These are phyloP conservation scores for Crocodylus rhombifer DNA, from an alignment of 2,797 vertebrate species.

Conservation along the genomic window DNA sequence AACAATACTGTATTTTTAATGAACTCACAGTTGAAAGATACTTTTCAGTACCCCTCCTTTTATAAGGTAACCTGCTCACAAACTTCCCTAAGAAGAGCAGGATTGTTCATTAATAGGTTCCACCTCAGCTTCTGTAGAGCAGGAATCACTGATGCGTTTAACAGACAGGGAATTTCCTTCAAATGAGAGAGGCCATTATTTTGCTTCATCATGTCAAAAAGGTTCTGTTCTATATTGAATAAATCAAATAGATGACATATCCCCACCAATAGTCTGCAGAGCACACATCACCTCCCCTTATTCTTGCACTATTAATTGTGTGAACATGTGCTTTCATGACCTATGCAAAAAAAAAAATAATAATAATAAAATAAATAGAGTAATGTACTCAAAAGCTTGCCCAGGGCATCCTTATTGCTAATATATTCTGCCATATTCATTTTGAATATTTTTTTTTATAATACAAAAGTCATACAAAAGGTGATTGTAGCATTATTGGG, in stretches of 20 bases:
- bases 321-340: neutral
- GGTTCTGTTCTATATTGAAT: neutral
- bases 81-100: slow-evolving; percentile 8
- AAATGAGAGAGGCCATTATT: slow-evolving; percentile 51
- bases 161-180: slow-evolving; percentile 42
- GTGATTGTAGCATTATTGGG: neutral
- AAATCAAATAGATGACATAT: slow-evolving; percentile 20
- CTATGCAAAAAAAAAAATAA: neutral
- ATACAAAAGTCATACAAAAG: neutral
- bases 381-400: neutral
- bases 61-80: slow-evolving; percentile 28
- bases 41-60: slow-evolving; percentile 27
- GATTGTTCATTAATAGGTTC: slow-evolving; percentile 55
- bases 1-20: slow-evolving; percentile 62
- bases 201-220: slow-evolving; percentile 53
- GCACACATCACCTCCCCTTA: neutral
- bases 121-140: slow-evolving; percentile 30
- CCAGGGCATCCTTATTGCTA: neutral
- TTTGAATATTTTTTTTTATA: too few species aligned
- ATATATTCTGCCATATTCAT: neutral
- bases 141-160: slow-evolving; percentile 45
- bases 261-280: neutral
- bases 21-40: slow-evolving; percentile 35
- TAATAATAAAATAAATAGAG: too few species aligned
- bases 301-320: neutral